Conservation (phyloP, 2,113 vertebrate species). For the Heterotis niloticus region DNA sequence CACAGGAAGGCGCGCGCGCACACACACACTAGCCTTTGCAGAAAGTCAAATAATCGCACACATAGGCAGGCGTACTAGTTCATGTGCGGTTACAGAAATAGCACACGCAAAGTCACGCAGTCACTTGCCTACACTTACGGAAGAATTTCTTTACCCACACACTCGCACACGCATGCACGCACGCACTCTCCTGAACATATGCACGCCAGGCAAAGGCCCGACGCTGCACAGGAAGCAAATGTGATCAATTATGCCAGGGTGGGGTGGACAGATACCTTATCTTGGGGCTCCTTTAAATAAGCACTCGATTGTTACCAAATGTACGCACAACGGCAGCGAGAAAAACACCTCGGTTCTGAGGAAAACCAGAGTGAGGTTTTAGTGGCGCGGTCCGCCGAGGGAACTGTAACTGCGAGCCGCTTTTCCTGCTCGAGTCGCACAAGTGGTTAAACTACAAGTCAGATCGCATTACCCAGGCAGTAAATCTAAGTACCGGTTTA, state of each 20-base stretch:
- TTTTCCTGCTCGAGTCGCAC: constrained; percentile 64
- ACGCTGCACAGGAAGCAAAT: constrained; percentile 80
- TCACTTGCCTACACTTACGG: too few relatives aligned
- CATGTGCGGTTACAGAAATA: background rate
- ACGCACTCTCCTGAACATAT: background rate
- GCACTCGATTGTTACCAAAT: constrained; percentile 95
- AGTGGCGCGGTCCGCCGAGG: constrained; percentile 62
- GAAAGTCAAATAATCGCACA: background rate
- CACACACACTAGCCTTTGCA: background rate
- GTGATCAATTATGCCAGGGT: constrained; percentile 91
- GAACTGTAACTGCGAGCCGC: constrained; percentile 55
- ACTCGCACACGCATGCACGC: constrained; percentile 5
- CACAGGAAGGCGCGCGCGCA: background rate
- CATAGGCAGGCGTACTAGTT: constrained; percentile 8
- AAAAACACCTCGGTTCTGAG: constrained; percentile 50
- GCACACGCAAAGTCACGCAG: too few relatives aligned
- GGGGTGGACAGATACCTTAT: constrained; percentile 87
- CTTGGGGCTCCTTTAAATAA: constrained; percentile 85
- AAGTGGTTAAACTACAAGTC: constrained; percentile 66
- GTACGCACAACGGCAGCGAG: constrained; percentile 62
- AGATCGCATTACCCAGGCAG: constrained; percentile 58
- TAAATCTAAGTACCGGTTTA: constrained; percentile 65
- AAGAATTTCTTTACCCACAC: background rate
- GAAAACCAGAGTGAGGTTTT: constrained; percentile 57
- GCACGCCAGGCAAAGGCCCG: constrained; percentile 57